Conservation (phyloP, 1,140 invertebrate species). For the Saccostrea cuccullata region DNA sequence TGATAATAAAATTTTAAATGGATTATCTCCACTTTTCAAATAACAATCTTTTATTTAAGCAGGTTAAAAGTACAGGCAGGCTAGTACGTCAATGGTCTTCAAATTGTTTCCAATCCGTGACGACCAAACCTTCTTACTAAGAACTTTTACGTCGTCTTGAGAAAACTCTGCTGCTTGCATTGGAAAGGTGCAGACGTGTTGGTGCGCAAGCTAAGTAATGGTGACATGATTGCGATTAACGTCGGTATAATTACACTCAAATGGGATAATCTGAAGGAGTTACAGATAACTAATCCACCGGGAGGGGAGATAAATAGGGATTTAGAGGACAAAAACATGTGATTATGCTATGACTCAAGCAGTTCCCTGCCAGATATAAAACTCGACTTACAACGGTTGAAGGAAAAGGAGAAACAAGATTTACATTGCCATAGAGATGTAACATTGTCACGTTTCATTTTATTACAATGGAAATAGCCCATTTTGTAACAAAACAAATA, state of each 20-base stretch:
- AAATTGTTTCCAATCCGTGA: background rate
- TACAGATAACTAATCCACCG: background rate
- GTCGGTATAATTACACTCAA: slow-evolving; percentile 20
- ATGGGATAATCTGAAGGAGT: background rate
- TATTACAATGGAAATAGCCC: background rate
- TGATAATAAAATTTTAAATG: too few relatives aligned
- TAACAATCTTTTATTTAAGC: too few relatives aligned
- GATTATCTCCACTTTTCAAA: too few relatives aligned
- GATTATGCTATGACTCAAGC: slow-evolving; percentile 13
- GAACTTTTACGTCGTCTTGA: background rate
- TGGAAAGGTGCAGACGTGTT: background rate
- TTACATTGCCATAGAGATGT: slow-evolving; percentile 9
- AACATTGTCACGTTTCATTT: slow-evolving; percentile 30
- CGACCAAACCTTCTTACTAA: background rate
- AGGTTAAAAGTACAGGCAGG: too few relatives aligned
- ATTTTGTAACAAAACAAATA: background rate
- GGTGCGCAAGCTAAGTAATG: slow-evolving; percentile 4
- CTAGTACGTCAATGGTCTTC: too few relatives aligned
- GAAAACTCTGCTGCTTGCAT: background rate
- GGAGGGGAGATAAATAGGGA: slow-evolving; percentile 25
- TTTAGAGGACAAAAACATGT: slow-evolving; percentile 23
- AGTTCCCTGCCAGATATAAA: slow-evolving; percentile 11
- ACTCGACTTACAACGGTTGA: slow-evolving; percentile 9
- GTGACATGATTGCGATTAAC: slow-evolving; percentile 15
- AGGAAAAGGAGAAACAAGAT: slow-evolving; percentile 24